Evolutionary conservation across 2,113 vertebrate genomes (phyloP).

Genomic region (Megalops atlanticus): DNA sequence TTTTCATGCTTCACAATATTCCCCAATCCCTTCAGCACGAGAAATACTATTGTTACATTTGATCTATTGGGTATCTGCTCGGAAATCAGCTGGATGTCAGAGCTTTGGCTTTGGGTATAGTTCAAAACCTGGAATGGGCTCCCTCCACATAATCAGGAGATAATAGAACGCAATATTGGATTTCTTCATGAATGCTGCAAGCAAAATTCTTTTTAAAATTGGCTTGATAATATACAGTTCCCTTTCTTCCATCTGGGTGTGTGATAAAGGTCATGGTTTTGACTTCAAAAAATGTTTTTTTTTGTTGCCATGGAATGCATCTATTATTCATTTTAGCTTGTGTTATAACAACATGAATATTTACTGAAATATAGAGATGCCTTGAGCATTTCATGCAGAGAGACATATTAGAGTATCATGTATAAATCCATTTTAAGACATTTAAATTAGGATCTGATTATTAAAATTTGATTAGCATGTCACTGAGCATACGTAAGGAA

Average conservation of each 20-base stretch:
- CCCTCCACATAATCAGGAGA: not conserved
- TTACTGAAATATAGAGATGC: not conserved
- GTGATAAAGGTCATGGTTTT: not conserved
- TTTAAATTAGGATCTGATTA: not conserved
- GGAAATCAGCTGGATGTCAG: conserved; percentile 55
- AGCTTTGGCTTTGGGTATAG: conserved; percentile 46
- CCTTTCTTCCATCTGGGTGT: not conserved
- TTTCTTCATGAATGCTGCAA: not conserved
- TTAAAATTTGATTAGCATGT: not conserved
- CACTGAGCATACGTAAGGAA: not conserved
- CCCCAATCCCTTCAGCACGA: conserved; percentile 36
- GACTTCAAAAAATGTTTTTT: not conserved
- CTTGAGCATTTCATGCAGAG: conserved; percentile 9
- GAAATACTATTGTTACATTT: conserved; percentile 60
- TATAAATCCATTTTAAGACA: not conserved
- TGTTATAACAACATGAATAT: not conserved
- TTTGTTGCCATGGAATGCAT: not conserved
- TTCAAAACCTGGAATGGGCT: conserved; percentile 46
- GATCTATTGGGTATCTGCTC: conserved; percentile 53
- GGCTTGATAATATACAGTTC: not conserved
- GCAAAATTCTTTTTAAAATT: conserved; percentile 12
- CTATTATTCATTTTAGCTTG: not conserved
- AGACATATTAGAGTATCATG: not conserved
- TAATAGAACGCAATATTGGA: not conserved
- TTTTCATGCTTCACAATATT: not conserved